Evolutionary conservation across 2,888 invertebrate genomes (phyloP), one percentile per base, ranked within the genome.

Genomic region (Scaptomyza flava): DNA sequence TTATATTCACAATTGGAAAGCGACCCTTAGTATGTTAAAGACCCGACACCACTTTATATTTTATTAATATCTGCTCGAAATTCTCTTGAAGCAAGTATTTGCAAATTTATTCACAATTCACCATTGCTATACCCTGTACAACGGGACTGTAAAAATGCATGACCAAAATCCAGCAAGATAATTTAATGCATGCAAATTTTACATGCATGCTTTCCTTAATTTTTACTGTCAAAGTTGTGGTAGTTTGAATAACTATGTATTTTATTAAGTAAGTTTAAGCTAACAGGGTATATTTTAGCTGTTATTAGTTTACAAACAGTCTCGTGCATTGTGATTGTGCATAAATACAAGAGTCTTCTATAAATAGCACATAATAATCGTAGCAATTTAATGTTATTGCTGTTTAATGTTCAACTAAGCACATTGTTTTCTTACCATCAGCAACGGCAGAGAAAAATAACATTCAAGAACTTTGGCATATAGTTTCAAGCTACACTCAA

Each of bases 91-190:
- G 60, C 62, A 80, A 66, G 70, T 70, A 73, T 77, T 79, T 72
- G 77, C 50, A 69, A 67, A 64, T 69, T 57, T 68, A 66, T 72
- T 66, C 82, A 51, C 53, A 72, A 59, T 48, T 64, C 61, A 42
- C 12, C 33, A 30, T 30, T 20, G n/a, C 12, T 7, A 45, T 69
- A 62, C 62, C 34, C 70, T 30, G 41, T 30, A 46, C 14, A n/a
- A 11, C 7, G 38, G 7, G 14, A 38, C 38, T 14, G 3, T 38
- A 8, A 17, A 14, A 38, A 7, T 36, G 36, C 6, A 6, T 36
- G n/a, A n/a, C 7, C 6, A n/a, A 6, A n/a, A 7, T 36, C 7
- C n/a, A 36, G 2, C n/a, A 36, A n/a, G 6, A 12, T 34, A 5
- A 34, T 34, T 17, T 17, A 17, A 17, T 8, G 31, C 8, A 33